These are phyloP conservation scores for Tinea semifulvella DNA, from an alignment of 2,888 invertebrate genomes.

Conservation along the genomic window DNA sequence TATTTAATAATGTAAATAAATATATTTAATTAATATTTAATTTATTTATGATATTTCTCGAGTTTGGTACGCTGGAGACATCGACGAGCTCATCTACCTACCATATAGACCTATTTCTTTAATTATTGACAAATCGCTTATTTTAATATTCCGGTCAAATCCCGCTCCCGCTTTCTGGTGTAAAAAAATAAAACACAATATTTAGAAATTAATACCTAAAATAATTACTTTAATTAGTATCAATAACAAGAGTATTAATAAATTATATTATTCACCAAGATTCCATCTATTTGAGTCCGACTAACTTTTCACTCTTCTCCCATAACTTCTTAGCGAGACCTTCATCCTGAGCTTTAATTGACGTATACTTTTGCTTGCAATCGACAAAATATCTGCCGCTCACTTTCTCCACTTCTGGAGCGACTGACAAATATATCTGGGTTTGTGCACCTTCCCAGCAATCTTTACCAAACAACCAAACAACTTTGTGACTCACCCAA, in stretches of 20 bases:
- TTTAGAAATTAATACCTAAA: too few relatives aligned
- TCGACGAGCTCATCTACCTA: too few relatives aligned
- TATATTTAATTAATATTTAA: too few relatives aligned
- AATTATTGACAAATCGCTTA: too few relatives aligned
- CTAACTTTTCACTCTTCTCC: conserved; percentile 66
- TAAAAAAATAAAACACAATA: too few relatives aligned
- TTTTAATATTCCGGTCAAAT: too few relatives aligned
- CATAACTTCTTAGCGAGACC: conserved; percentile 68
- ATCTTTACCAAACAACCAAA: conserved; percentile 27
- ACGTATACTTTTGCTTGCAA: conserved; percentile 43
- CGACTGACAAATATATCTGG: conserved; percentile 60
- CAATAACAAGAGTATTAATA: background rate
- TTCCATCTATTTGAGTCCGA: conserved; percentile 27
- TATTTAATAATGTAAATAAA: too few relatives aligned
- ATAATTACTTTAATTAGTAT: too few relatives aligned
- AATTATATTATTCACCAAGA: background rate
- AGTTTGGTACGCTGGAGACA: too few relatives aligned
- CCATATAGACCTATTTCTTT: too few relatives aligned
- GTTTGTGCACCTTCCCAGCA: conserved; percentile 55
- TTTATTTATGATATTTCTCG: too few relatives aligned
- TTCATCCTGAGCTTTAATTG: conserved; percentile 51
- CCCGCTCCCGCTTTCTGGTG: too few relatives aligned
- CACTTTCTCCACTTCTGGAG: conserved; percentile 60
- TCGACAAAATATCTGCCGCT: conserved; percentile 72
- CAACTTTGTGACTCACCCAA: conserved; percentile 21